Base-by-base conservation (phyloP, 1,140 invertebrate genomes). In the Zaprionus ghesquierei region DNA sequence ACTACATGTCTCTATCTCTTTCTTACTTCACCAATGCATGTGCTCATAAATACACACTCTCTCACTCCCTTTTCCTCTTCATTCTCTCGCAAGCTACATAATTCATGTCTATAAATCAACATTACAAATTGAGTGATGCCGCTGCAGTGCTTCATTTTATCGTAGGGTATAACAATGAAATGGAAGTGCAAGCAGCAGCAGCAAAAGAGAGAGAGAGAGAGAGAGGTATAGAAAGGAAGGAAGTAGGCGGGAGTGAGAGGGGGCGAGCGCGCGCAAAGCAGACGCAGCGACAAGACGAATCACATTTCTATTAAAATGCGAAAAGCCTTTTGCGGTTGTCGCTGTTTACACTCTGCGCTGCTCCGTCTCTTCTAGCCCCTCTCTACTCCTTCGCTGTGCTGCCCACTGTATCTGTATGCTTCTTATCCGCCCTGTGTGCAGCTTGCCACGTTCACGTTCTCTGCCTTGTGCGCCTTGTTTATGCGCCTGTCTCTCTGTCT, bases 231-330 rank as follows among this genome's bases (percentile, higher is more conserved):
- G 13, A 50, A 35, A 38, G 22, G 20, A 15, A 0, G 38, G 46
- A 1, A 13, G n/a, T n/a, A n/a, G n/a, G n/a, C n/a, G 29, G 2
- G 38, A 54, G 15, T 1, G 23, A 22, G 18, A 53, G 31, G 53
- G 55, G 31, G 3, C 33, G 35, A 13, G 23, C n/a, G n/a, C n/a
- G 56, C 15, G 66, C 60, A 31, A 46, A 31, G 27, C 44, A 69
- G 38, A 62, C 18, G 44, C 58, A 38, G 62, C 50, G 55, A 54
- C 65, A 70, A 77, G 79, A 84, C 76, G 81, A 77, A 74, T 73
- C 81, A 87, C 79, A 84, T 87, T 87, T 87, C 84, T 84, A 87
- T 87, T 89, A 89, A 89, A 87, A 87, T 87, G 84, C 82, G 79
- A 89, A 86, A 86, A 89, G 82, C 82, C 84, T 82, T 86, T 87